Percentiles rank a stretch among this genome's conserved stretches.
Conservation (phyloP, 2,888 invertebrate genomes). For the Mantis religiosa region DNA sequence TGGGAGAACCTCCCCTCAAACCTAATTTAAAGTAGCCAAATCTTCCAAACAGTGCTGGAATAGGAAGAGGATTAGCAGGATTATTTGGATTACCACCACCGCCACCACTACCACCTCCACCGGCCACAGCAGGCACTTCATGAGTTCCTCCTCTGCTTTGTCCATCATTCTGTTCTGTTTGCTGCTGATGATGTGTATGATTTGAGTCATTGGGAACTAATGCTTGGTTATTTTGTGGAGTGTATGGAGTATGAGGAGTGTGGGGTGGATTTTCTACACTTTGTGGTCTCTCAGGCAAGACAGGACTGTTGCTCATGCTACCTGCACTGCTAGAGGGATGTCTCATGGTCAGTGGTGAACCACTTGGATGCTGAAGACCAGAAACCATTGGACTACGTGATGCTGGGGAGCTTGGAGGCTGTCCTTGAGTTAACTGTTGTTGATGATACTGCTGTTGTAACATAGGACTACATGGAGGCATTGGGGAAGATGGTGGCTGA, state of each 20-base stretch:
- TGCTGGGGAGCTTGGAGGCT: conserved; percentile 43
- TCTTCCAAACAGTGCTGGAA: conserved; percentile 54
- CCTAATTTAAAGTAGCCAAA: conserved; percentile 59
- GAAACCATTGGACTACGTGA: conserved; percentile 44
- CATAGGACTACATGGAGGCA: conserved; percentile 47
- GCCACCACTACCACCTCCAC: conserved; percentile 36
- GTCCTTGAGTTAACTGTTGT: conserved; percentile 44
- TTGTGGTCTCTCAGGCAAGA: conserved; percentile 55
- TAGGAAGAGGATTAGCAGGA: conserved; percentile 55
- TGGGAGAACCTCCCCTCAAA: conserved; percentile 41
- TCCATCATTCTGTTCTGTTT: conserved; percentile 30
- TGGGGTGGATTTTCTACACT: conserved; percentile 57
- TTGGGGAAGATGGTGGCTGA: conserved; percentile 45
- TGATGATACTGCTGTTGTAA: conserved; percentile 36
- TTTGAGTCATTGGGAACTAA: neutral
- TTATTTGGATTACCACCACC: conserved; percentile 53
- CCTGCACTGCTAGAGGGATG: conserved; percentile 26
- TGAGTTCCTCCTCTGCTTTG: conserved; percentile 35
- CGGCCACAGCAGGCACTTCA: conserved; percentile 39
- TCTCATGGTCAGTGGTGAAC: conserved; percentile 50
- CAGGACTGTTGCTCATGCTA: conserved; percentile 45
- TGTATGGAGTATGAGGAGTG: conserved; percentile 39
- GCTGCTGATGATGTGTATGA: conserved; percentile 18
- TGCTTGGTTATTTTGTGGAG: conserved; percentile 32
- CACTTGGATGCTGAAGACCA: conserved; percentile 11